Evolutionary conservation across 1,140 invertebrate genomes (phyloP).

Genomic region (Lordiphosa clarofinis): DNA sequence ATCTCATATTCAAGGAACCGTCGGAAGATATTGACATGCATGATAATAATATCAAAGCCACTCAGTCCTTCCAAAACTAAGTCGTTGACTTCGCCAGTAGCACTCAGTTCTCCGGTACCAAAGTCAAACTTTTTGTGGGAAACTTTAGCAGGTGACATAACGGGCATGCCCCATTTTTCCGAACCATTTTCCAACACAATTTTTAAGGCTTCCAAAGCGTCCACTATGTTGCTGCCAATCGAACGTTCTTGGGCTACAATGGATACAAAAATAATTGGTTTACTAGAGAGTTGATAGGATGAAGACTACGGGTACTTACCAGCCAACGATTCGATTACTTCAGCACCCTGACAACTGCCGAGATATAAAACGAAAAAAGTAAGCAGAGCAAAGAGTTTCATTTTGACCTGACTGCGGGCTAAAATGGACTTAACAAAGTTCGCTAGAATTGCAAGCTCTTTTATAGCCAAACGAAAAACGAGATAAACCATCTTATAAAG

Average conservation of each 20-base stretch:
- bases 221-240: constrained; percentile 34
- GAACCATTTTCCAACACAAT: constrained; percentile 49
- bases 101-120: constrained; percentile 35
- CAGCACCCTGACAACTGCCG: constrained; percentile 25
- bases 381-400: constrained; percentile 53
- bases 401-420: constrained; percentile 14
- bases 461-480: constrained; percentile 29
- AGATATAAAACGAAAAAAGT: constrained; percentile 32
- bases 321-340: constrained; percentile 35
- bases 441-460: constrained; percentile 20
- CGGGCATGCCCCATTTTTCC: constrained; percentile 48
- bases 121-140: constrained; percentile 33
- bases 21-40: constrained; percentile 26
- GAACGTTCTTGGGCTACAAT: constrained; percentile 51
- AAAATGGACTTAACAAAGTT: constrained; percentile 11
- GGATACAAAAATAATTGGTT: not conserved
- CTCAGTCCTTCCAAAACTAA: constrained; percentile 54
- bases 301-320: constrained; percentile 21
- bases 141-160: constrained; percentile 46
- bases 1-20: constrained; percentile 42
- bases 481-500: constrained; percentile 36
- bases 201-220: constrained; percentile 38
- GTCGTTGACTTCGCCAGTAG: constrained; percentile 28
- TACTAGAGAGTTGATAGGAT: not conserved
- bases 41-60: constrained; percentile 40